Conservation (phyloP, 2,797 vertebrate species). For the Pyrocephalus nanus region DNA sequence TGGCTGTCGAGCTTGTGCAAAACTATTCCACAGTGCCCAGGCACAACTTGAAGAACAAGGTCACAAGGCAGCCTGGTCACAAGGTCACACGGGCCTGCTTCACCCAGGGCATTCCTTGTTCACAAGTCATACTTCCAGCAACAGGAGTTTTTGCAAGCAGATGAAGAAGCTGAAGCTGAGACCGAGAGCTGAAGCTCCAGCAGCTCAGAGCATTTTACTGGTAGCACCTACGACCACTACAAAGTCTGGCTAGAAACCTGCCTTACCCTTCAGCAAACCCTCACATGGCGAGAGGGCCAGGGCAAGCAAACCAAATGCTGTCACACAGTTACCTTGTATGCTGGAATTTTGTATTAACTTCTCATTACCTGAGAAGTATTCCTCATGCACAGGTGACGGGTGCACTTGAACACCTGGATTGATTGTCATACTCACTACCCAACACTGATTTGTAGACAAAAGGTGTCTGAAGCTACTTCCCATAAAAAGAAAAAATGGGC, state of each 20-base stretch:
- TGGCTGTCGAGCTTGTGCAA: background rate
- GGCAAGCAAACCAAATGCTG: background rate
- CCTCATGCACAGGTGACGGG: background rate
- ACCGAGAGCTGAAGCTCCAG: background rate
- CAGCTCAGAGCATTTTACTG: background rate
- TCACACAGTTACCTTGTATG: background rate
- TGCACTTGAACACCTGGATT: background rate
- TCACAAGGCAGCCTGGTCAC: background rate
- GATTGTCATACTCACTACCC: background rate
- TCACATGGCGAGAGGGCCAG: background rate
- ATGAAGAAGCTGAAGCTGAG: background rate
- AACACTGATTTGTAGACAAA: background rate
- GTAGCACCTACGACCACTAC: background rate
- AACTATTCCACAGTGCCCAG: background rate
- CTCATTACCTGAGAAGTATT: background rate
- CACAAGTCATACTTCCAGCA: background rate
- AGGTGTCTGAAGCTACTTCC: background rate
- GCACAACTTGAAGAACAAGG: rapidly evolving
- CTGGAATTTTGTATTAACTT: background rate
- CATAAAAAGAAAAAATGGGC: background rate
- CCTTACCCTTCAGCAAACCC: background rate
- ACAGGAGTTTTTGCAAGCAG: background rate
- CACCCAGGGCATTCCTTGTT: background rate
- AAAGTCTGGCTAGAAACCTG: background rate
- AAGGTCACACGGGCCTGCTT: background rate